Evolutionary conservation across 2,113 vertebrate species (phyloP).

Genomic region (Numenius arquata): DNA sequence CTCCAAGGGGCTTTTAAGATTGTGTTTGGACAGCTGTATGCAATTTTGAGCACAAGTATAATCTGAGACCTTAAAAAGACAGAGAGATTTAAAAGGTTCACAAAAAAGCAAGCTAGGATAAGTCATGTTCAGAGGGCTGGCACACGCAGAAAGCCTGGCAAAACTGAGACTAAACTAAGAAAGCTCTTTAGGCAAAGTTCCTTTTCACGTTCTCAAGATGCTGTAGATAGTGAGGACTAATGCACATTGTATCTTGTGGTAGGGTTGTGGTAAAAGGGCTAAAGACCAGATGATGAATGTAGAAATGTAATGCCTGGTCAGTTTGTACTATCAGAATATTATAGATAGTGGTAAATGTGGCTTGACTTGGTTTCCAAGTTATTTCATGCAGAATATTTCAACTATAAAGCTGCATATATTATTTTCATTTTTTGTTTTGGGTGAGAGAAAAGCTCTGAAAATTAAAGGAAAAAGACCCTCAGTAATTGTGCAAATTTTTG

Average conservation of each 20-base stretch:
- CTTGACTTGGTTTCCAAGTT: not conserved
- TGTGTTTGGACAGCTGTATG: constrained; percentile 41
- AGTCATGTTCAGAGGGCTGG: not conserved
- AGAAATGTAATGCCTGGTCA: not conserved
- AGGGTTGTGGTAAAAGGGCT: not conserved
- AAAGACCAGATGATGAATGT: not conserved
- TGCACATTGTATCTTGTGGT: not conserved
- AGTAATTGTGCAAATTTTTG: not conserved
- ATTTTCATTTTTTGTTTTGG: not conserved
- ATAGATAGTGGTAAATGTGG: not conserved
- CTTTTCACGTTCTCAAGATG: not conserved
- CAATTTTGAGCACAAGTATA: constrained; percentile 13
- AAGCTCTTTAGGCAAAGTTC: not conserved
- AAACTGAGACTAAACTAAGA: not conserved
- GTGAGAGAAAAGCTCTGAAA: not conserved
- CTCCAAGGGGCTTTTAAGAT: constrained; percentile 9
- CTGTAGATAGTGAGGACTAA: not conserved
- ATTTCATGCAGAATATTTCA: not conserved
- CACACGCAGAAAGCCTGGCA: not conserved
- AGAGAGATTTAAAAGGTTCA: not conserved
- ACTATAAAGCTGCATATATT: not conserved
- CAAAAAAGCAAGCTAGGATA: not conserved
- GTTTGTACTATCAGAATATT: not conserved
- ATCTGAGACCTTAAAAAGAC: not conserved
- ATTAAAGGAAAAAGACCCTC: not conserved